Base-by-base conservation (phyloP, 2,888 invertebrate species). In the Byasa hedistus region DNA sequence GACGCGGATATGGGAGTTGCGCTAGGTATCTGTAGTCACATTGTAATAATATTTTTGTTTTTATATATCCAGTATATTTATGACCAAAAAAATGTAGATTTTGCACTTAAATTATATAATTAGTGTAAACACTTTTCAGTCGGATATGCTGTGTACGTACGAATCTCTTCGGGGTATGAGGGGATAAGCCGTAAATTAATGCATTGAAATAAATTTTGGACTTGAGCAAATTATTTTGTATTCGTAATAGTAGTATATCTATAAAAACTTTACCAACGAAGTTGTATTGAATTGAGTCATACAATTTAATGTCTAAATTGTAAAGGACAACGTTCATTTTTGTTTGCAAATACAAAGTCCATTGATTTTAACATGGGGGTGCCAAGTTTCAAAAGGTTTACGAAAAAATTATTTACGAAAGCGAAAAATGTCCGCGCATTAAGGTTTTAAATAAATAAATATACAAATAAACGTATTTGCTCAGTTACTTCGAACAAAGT, bases 21-120 rank as follows among this genome's bases (percentile, higher is more conserved):
- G 55, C 60, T 63, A 61, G 58, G 8, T 69, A 69, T 69, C 62
- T 68, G 66, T 72, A 56, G 73, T 76, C 75, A 76, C 76, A 78
- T 76, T 77, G 75, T 80, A 78, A 79, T 76, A 75, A 76, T 75
- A 78, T 75, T 77, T 44, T 48, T 27, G 3, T 81, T 78, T 85
- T 85, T 87, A 86, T 88, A 87, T 86, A 87, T 86, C n/a, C 85
- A 83, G 83, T 87, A 86, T 87, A 87, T 87, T 85, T 87, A 86
- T 86, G 87, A 87, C 88, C 87, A 87, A 88, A 87, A 65, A 72
- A 84, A 84, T 77, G 78, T 87, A 88, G 88, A 88, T 86, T 87
- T 86, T 88, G 85, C 87, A 88, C 87, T 80, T 77, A 78, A 78
- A 77, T 76, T 78, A 77, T 75, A 76, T 76, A 76, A 77, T 79